Conservation (phyloP, 2,113 vertebrate species). For the Psittacula cyanocephala region DNA sequence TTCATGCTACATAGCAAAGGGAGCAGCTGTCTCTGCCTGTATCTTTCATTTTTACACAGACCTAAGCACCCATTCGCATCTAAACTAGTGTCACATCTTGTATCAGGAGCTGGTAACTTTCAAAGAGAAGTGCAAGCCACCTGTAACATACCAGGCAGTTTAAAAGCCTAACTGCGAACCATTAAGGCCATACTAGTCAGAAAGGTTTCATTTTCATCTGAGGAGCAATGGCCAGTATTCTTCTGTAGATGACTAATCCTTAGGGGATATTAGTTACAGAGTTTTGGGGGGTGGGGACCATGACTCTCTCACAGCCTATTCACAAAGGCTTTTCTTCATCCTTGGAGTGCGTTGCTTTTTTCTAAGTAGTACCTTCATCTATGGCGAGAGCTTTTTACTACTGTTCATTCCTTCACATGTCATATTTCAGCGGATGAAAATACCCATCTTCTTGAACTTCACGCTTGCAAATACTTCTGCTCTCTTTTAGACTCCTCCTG, state of each 20-base stretch:
- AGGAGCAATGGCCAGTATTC: not conserved
- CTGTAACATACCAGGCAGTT: not conserved
- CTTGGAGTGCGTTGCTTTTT: not conserved
- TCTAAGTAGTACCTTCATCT: not conserved
- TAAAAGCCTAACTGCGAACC: not conserved
- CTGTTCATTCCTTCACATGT: not conserved
- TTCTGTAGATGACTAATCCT: not conserved
- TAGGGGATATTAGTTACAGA: not conserved
- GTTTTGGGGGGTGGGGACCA: not conserved
- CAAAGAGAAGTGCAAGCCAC: not conserved
- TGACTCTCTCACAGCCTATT: not conserved
- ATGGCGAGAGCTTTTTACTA: not conserved
- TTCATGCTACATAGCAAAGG: not conserved
- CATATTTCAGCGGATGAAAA: not conserved
- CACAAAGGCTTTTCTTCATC: not conserved
- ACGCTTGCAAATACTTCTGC: not conserved
- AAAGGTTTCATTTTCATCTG: not conserved
- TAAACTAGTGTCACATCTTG: not conserved
- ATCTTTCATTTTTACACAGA: rapidly evolving
- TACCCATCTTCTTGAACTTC: not conserved
- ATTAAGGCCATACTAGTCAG: rapidly evolving
- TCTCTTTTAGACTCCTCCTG: not conserved
- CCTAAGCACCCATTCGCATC: not conserved
- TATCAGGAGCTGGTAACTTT: not conserved
- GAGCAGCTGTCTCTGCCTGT: not conserved